phyloP scores from a whole-genome alignment of 1,140 invertebrate genomes.

The Sycophaga agraensis region DNA sequence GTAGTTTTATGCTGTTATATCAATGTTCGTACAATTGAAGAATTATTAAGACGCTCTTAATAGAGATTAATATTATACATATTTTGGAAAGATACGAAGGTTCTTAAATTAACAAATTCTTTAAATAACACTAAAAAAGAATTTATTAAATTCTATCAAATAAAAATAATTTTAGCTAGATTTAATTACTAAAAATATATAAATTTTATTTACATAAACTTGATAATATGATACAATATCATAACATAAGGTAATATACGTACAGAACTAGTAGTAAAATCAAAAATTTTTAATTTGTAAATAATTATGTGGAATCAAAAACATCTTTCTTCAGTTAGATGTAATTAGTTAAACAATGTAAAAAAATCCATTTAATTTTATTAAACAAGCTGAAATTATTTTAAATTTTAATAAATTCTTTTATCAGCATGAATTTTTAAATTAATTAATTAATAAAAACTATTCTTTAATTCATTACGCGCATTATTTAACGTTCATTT shows the following conservation, averaged over 20 bases:
- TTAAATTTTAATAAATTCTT: background rate
- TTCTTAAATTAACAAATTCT: background rate
- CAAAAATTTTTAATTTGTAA: background rate
- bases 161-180: no score
- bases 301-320: background rate
- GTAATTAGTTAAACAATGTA: no score
- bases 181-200: no score
- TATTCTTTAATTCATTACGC: background rate
- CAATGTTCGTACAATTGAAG: no score
- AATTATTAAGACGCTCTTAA: background rate
- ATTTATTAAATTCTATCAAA: background rate
- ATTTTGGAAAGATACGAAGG: conserved; percentile 7
- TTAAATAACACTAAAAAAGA: conserved; percentile 3
- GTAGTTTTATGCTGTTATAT: no score
- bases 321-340: no score
- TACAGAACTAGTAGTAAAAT: background rate
- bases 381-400: background rate
- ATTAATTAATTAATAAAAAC: conserved; percentile 7
- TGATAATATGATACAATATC: no score
- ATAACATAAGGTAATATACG: no score
- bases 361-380: no score
- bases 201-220: no score
- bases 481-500: background rate
- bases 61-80: background rate
- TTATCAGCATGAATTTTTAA: background rate